These are phyloP conservation scores for Psittacula derbiana DNA, from an alignment of 2,797 vertebrate species.

Conservation along the genomic window DNA sequence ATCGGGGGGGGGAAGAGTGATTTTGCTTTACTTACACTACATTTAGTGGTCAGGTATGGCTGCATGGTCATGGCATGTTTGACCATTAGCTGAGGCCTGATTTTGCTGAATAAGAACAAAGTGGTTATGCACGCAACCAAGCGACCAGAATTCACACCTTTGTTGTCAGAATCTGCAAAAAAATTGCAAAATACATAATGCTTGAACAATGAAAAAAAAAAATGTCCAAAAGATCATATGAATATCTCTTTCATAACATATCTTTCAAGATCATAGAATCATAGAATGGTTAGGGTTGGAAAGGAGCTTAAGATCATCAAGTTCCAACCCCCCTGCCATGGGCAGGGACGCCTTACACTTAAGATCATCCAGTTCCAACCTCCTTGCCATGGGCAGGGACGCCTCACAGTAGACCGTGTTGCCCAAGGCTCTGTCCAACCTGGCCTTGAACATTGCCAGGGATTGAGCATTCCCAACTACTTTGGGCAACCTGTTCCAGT, in stretches of 20 bases:
- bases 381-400: no score
- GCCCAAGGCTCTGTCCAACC: no score
- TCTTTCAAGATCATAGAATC: background rate
- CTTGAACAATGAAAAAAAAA: slow-evolving; percentile 74
- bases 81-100: slow-evolving; percentile 94
- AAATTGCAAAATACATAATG: slow-evolving; percentile 27
- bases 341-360: no score
- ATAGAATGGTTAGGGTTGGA: no score
- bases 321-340: no score
- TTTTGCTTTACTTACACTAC: slow-evolving; percentile 84
- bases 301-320: no score
- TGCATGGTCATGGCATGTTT: slow-evolving; percentile 98
- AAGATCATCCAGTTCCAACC: no score
- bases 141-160: slow-evolving; percentile 88
- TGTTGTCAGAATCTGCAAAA: slow-evolving; percentile 89
- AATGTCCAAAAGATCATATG: background rate
- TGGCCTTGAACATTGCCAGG: no score
- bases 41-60: slow-evolving; percentile 96
- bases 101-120: slow-evolving; percentile 96
- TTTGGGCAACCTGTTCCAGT: no score
- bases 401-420: no score
- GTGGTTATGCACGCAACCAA: slow-evolving; percentile 95
- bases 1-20: background rate
- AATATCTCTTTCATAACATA: background rate
- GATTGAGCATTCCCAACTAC: no score